Evolutionary conservation across 2,797 vertebrate species (phyloP).

Genomic region (Muraenolepis orangiensis): DNA sequence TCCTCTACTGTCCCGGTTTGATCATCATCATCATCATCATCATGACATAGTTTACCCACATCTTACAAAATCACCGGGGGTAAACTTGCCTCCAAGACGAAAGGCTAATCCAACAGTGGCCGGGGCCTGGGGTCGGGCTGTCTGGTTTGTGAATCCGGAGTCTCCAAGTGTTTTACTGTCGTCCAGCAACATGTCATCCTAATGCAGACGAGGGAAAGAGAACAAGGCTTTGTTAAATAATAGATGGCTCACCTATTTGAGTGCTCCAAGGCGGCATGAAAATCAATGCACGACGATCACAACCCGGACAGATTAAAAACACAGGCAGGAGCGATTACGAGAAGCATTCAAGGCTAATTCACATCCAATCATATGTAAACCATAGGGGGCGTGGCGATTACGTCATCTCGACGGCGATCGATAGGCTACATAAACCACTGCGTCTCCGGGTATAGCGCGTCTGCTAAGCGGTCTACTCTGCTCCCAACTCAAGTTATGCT

Average conservation of each 20-base stretch:
- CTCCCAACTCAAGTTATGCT: too few species aligned
- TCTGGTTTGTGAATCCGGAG: slow-evolving; percentile 92
- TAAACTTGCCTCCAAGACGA: slow-evolving; percentile 66
- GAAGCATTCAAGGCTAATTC: not conserved
- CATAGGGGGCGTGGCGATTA: too few species aligned
- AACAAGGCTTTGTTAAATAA: not conserved
- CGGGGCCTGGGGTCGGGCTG: slow-evolving; percentile 88
- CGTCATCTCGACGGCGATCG: too few species aligned
- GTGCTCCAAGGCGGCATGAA: not conserved
- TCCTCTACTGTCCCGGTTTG: too few species aligned
- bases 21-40: too few species aligned
- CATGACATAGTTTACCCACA: too few species aligned
- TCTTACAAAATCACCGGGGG: not conserved
- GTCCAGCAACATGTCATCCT: slow-evolving; percentile 86
- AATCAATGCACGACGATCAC: not conserved
- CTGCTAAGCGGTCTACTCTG: too few species aligned
- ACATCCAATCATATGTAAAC: not conserved
- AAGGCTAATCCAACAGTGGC: slow-evolving; percentile 84
- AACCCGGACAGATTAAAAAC: not conserved
- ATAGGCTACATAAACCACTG: too few species aligned
- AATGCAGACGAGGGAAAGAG: slow-evolving; percentile 7
- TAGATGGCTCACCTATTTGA: not conserved
- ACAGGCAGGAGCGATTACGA: not conserved
- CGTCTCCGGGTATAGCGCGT: too few species aligned
- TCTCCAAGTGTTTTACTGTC: slow-evolving; percentile 86